These are phyloP conservation scores for Ethmia dodecea DNA, from an alignment of 2,888 invertebrate genomes.

Conservation along the genomic window DNA sequence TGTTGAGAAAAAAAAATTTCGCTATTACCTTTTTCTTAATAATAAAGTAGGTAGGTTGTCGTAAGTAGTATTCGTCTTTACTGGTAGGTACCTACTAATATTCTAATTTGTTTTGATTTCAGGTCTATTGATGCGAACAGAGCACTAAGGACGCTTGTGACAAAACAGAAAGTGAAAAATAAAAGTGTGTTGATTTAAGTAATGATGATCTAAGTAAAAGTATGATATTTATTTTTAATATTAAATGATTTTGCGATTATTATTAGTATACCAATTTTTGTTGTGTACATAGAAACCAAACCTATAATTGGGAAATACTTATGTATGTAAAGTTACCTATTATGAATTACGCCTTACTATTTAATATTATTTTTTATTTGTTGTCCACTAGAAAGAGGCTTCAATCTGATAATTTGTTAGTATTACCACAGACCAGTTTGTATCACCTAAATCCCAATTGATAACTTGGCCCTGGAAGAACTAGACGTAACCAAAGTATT, in stretches of 20 bases:
- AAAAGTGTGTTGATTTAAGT: not conserved
- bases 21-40: too few species aligned
- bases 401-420: too few species aligned
- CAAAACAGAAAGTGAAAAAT: conserved; percentile 39
- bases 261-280: not conserved
- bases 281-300: not conserved
- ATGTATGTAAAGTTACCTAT: not conserved
- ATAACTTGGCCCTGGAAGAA: too few species aligned
- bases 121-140: conserved; percentile 47
- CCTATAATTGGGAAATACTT: not conserved
- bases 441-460: too few species aligned
- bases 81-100: not conserved
- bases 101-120: conserved; percentile 21
- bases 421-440: too few species aligned
- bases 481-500: too few species aligned
- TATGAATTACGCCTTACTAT: too few species aligned
- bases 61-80: not conserved
- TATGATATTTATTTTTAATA: conserved; percentile 3
- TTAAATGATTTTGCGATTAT: not conserved
- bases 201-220: not conserved
- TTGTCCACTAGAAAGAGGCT: too few species aligned
- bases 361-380: too few species aligned
- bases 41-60: too few species aligned
- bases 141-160: conserved; percentile 38
- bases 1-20: too few species aligned